Evolutionary conservation across 2,797 vertebrate genomes (phyloP), one percentile per base, ranked within the genome.

Genomic region (Myotis daubentonii): DNA sequence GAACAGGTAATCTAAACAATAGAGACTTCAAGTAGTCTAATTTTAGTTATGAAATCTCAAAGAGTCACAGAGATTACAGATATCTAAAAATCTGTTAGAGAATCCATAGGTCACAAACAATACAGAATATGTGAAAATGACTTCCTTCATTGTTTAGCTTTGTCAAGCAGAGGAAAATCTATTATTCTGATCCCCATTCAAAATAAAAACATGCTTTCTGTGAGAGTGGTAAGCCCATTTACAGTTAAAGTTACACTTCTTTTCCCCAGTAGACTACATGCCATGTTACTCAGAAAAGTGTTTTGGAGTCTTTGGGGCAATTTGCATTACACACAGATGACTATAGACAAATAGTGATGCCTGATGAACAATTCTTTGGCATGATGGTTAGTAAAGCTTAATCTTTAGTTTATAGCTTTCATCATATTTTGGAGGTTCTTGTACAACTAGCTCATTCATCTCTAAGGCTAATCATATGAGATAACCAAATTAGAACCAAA

Each of bases 81-180:
- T 28, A 57, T 70, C 57, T 38, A 55, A 93, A 91, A 93, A 76
- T 7, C 62, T 78, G 17, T 71, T 94, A 65, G 0, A 62, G 4
- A 85, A 33, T 95, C 79, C 82, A 41, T 86, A 95, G 89, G 87
- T 68, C 95, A 68, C 36, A 96, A 72, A 62, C 11, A 66, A 94
- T 81, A 75, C 15, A 70, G 28, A 71, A n/a, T 94, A 84, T 95
- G 57, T 92, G 75, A 87, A 90, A 60, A 60, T 12, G 62, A 95
- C 86, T 96, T 96, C 93, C 97, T 96, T 75, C 51, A 75, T 83
- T 96, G n/a, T 74, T 89, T 78, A 57, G 62, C 65, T 93, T 97
- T 33, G 5, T 78, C 70, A 97, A 92, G 57, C 85, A 90, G 68
- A 94, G 19, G 23, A 89, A 84, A 91, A 60, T 15, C 36, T 82